Evolutionary conservation across 2,797 vertebrate genomes (phyloP).

Genomic region (Hemibagrus guttatus): DNA sequence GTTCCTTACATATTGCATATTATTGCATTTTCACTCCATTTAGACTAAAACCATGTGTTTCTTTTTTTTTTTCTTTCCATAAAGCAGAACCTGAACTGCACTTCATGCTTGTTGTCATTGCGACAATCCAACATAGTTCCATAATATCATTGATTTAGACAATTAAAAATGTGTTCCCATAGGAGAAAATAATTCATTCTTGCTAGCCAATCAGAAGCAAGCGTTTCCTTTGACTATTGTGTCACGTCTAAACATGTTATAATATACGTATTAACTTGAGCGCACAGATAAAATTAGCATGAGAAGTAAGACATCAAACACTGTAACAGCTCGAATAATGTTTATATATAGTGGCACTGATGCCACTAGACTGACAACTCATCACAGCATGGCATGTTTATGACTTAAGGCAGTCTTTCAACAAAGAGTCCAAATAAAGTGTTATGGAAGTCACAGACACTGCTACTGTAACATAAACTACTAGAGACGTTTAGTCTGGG

Average conservation of each 20-base stretch:
- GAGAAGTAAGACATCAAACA: not conserved
- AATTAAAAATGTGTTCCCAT: not conserved
- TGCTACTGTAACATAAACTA: constrained; percentile 23
- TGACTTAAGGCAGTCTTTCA: not conserved
- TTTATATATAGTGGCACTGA: not conserved
- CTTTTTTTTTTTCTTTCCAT: no score
- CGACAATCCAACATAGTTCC: not conserved
- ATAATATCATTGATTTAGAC: not conserved
- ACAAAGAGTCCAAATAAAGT: not conserved
- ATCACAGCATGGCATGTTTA: not conserved
- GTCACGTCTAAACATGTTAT: not conserved
- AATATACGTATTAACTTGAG: not conserved
- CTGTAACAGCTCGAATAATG: not conserved
- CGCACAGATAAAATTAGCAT: not conserved
- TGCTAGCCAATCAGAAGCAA: not conserved
- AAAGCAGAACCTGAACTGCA: not conserved
- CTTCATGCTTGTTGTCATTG: not conserved
- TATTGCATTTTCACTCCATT: no score
- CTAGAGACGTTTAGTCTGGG: not conserved
- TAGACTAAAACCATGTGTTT: no score
- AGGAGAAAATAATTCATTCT: not conserved
- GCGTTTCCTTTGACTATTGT: not conserved
- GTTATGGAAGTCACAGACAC: constrained; percentile 14
- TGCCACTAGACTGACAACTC: not conserved
- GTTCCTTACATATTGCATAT: no score